These are phyloP conservation scores for Ochropleura leucogaster DNA, from an alignment of 2,888 invertebrate genomes.

Conservation along the genomic window DNA sequence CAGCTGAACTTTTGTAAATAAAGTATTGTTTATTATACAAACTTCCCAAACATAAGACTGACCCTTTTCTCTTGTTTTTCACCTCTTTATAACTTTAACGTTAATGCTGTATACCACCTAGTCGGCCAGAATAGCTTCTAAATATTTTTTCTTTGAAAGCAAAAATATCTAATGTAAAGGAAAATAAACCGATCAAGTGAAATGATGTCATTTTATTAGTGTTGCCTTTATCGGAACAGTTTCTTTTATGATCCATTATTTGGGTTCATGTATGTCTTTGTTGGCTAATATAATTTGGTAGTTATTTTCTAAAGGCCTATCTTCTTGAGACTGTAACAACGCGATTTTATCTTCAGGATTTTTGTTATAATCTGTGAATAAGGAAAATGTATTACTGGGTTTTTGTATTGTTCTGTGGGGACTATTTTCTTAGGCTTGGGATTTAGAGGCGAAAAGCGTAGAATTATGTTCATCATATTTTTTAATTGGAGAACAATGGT, in stretches of 20 bases:
- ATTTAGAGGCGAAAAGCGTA: slow-evolving; percentile 13
- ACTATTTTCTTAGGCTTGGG: slow-evolving; percentile 8
- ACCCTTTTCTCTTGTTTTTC: slow-evolving; percentile 90
- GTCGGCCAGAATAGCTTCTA: slow-evolving; percentile 85
- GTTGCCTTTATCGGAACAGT: slow-evolving; percentile 60
- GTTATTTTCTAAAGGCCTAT: slow-evolving; percentile 52
- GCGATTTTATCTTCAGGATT: slow-evolving; percentile 41
- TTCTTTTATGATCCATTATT: slow-evolving; percentile 64
- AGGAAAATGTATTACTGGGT: slow-evolving; percentile 30
- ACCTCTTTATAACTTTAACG: slow-evolving; percentile 83
- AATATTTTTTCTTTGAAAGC: slow-evolving; percentile 84
- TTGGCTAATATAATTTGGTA: slow-evolving; percentile 58
- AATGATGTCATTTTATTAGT: slow-evolving; percentile 70
- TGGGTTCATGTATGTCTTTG: slow-evolving; percentile 57
- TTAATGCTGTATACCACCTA: slow-evolving; percentile 84
- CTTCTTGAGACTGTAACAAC: slow-evolving; percentile 37
- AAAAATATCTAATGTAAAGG: slow-evolving; percentile 84
- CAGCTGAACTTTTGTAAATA: slow-evolving; percentile 86
- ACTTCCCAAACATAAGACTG: slow-evolving; percentile 91
- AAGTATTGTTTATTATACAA: slow-evolving; percentile 87
- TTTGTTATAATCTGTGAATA: slow-evolving; percentile 43
- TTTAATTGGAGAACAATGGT: neutral
- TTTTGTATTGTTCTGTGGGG: slow-evolving; percentile 19
- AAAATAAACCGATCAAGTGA: slow-evolving; percentile 86
- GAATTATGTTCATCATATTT: slow-evolving; percentile 13